These are phyloP conservation scores for Tauraco hartlaubi DNA, from an alignment of 2,797 vertebrate species.

Conservation along the genomic window DNA sequence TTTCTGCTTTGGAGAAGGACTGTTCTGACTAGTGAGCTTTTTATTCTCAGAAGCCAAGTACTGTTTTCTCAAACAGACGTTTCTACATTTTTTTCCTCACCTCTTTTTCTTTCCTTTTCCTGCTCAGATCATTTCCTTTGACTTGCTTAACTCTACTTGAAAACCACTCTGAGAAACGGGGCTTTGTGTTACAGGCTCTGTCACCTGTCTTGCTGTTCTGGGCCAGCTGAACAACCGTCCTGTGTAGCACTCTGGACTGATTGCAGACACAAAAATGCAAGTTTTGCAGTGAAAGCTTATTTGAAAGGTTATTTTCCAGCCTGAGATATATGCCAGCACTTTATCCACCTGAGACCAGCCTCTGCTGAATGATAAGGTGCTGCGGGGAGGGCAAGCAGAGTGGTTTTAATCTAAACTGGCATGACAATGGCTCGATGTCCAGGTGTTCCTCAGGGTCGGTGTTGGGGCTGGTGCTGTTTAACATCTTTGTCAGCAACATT, in stretches of 20 bases:
- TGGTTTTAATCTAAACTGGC: background rate
- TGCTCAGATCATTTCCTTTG: background rate
- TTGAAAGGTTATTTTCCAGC: background rate
- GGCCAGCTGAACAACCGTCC: background rate
- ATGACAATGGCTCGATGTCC: background rate
- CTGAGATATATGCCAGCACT: background rate
- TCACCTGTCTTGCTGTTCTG: background rate
- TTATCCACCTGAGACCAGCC: background rate
- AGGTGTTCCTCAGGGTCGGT: too few relatives aligned
- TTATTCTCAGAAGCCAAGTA: slow-evolving; percentile 10
- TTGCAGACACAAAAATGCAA: background rate
- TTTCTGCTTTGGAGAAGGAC: slow-evolving; percentile 41
- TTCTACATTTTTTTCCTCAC: background rate
- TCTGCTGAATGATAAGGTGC: background rate
- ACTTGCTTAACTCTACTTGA: background rate
- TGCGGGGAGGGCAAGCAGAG: background rate
- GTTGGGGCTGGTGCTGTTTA: too few relatives aligned
- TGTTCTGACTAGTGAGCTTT: slow-evolving; percentile 24
- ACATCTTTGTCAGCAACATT: too few relatives aligned
- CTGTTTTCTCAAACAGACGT: background rate
- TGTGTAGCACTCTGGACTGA: background rate
- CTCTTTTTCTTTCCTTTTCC: background rate
- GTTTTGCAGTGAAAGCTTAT: background rate
- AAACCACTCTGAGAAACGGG: background rate
- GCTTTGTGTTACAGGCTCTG: background rate